Conservation (phyloP, 2,113 vertebrate genomes). For the Antennarius striatus region DNA sequence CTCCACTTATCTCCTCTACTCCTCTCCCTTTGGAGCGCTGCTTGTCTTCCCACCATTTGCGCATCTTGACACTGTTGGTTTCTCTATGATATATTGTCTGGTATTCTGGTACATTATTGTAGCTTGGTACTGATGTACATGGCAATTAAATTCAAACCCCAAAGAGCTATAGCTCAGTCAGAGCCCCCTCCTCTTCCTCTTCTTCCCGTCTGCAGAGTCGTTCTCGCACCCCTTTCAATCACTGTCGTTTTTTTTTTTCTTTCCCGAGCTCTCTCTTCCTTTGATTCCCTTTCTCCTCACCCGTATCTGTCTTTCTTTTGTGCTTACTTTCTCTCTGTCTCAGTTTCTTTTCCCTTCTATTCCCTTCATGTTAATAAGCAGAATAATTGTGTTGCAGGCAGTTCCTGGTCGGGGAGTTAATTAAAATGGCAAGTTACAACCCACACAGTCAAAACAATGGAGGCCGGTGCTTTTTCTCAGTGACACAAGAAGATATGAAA, state of each 20-base stretch:
- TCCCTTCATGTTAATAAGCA: conserved; percentile 70
- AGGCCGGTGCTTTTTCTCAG: conserved; percentile 54
- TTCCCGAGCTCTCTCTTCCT: conserved; percentile 24
- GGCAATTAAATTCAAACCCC: conserved; percentile 74
- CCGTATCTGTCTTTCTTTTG: conserved; percentile 41
- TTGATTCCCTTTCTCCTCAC: conserved; percentile 43
- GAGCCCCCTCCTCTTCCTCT: not conserved
- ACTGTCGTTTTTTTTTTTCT: conserved; percentile 40
- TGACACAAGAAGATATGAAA: conserved; percentile 75
- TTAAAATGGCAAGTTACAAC: conserved; percentile 81
- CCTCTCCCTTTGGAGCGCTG: conserved; percentile 55
- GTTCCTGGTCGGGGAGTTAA: conserved; percentile 77
- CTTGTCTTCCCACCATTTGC: conserved; percentile 53
- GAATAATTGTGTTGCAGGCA: conserved; percentile 64
- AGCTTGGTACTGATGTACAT: conserved; percentile 62
- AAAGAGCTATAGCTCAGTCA: conserved; percentile 49
- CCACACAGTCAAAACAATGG: conserved; percentile 79
- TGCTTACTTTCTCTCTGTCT: conserved; percentile 14
- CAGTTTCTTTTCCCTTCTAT: conserved; percentile 28
- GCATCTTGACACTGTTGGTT: conserved; percentile 66
- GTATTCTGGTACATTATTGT: conserved; percentile 59
- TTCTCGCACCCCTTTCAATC: conserved; percentile 61
- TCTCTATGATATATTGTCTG: conserved; percentile 69
- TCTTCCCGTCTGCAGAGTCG: conserved; percentile 16
- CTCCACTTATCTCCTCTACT: conserved; percentile 67